Base-by-base conservation (phyloP, 2,797 vertebrate species). In the Lutjanus campechanus region DNA sequence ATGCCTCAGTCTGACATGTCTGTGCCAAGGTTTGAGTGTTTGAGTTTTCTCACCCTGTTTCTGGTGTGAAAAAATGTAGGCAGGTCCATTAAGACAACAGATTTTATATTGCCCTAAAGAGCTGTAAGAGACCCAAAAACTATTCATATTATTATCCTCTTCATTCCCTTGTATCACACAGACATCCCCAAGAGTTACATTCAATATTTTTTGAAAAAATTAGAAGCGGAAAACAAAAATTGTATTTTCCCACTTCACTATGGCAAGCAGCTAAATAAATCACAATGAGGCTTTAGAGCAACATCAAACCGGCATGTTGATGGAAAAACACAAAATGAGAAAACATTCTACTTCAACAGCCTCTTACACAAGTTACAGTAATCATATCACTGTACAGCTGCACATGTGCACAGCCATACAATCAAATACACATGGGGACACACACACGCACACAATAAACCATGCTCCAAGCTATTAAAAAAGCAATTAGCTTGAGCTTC, bases 401-500 rank as follows among this genome's bases (percentile, higher is more conserved):
- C 17, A 69, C 43, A 47, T 77, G 63, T 72, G 55, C 77, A 63
- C 59, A 60, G n/a, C 17, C 79, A 61, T 78, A 64, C 64, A 80
- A 17, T 73, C 36, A 70, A 80, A 79, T 83, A 73, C 77, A 76
- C 87, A 56, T 43, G 69, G 72, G 86, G 73, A 78, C 51, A 68
- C 62, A 76, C 62, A 43, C 54, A 53, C 41, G 15, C 69, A 74
- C 72, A 84, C 85, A 89, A 85, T 85, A 85, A 83, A 79, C 75
- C 69, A 79, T 83, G 88, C 82, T 91, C 62, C 58, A 70, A 79
- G 84, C 85, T 77, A 89, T 89, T 92, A 87, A 90, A 88, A 88
- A 92, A 88, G 83, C 87, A 88, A 89, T 92, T 90, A 90, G 74
- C 83, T 88, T 60, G 15, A 63, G 89, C 62, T 77, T 86, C 72